A percentile compares a stretch with the other conserved stretches of the same genome.
These are phyloP conservation scores for Aplidium turbinatum DNA, from an alignment of 23 tunicate genomes.

Conservation along the genomic window DNA sequence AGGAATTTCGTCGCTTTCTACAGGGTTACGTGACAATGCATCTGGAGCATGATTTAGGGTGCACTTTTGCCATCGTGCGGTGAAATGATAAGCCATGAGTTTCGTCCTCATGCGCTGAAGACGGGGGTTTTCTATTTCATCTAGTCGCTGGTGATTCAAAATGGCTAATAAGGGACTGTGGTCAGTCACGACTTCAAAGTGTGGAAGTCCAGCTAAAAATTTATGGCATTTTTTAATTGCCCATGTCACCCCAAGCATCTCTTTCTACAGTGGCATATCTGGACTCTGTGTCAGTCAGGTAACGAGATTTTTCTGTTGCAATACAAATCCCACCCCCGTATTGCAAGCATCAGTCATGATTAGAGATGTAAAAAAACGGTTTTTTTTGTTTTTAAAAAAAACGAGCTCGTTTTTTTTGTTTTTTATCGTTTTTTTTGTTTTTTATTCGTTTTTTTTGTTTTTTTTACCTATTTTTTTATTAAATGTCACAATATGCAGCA, in stretches of 20 bases:
- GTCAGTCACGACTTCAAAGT: slow-evolving; percentile 1
- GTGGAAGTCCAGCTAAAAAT: not conserved
- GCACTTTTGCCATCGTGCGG: slow-evolving; percentile 13
- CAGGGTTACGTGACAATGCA: slow-evolving; percentile 9
- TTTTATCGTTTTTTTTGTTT: no score
- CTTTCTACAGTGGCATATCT: slow-evolving; percentile 10
- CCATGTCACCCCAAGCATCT: slow-evolving; percentile 12
- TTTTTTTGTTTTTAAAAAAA: no score
- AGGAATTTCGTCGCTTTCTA: slow-evolving; percentile 2
- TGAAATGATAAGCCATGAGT: not conserved
- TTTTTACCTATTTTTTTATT: no score
- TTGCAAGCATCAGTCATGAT: slow-evolving; percentile 9
- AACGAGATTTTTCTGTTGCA: slow-evolving; percentile 3
- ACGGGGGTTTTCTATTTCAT: slow-evolving; percentile 16
- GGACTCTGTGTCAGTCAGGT: slow-evolving; percentile 9
- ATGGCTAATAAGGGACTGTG: slow-evolving; percentile 8
- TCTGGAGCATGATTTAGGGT: not conserved
- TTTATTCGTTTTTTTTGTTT: no score
- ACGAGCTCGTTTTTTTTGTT: no score
- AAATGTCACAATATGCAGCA: no score
- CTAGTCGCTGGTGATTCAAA: slow-evolving; percentile 3
- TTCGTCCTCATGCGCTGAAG: slow-evolving; percentile 7
- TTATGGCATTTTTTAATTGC: slow-evolving; percentile 24
- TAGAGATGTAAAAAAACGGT: no score
- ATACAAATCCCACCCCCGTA: slow-evolving; percentile 3